A percentile compares a stretch with the other conserved stretches of the same genome.
Evolutionary conservation across 2,797 vertebrate genomes (phyloP).

Genomic region (Sebastes iracundus): DNA sequence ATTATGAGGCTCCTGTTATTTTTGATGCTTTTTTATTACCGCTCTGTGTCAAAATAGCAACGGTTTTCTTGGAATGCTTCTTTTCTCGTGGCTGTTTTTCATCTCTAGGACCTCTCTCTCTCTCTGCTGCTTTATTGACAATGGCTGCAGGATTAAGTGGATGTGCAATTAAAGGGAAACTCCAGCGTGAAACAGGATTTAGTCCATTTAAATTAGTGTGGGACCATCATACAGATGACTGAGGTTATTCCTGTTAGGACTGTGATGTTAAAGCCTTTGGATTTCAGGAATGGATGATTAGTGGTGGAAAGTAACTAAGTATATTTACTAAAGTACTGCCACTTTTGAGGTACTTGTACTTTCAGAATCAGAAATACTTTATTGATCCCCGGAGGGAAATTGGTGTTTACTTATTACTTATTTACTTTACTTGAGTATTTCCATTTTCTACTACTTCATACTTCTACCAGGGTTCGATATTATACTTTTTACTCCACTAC

Average conservation of each 20-base stretch:
- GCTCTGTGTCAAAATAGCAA: background rate
- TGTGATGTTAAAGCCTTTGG: background rate
- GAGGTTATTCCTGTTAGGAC: background rate
- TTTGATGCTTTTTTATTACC: conserved; percentile 8
- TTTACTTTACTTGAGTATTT: background rate
- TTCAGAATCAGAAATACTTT: too few relatives aligned
- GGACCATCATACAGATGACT: conserved; percentile 3
- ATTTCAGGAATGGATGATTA: background rate
- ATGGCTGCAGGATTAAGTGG: conserved; percentile 47
- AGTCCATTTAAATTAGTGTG: conserved; percentile 13
- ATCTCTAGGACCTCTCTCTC: conserved; percentile 19
- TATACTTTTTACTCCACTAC: background rate
- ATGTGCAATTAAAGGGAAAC: conserved; percentile 57
- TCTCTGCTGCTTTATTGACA: conserved; percentile 44
- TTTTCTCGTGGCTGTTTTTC: conserved; percentile 23
- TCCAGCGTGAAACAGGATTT: conserved; percentile 46
- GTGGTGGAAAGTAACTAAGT: background rate
- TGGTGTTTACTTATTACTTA: too few relatives aligned
- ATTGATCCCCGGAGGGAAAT: too few relatives aligned
- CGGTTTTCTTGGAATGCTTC: conserved; percentile 4
- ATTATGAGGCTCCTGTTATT: background rate
- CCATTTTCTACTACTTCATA: background rate
- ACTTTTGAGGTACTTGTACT: background rate
- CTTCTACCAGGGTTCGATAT: background rate
- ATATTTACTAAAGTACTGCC: background rate